Evolutionary conservation across 1,140 invertebrate species (phyloP), one percentile per base, ranked within the genome.

Genomic region (Caenorhabditis briggsae): DNA sequence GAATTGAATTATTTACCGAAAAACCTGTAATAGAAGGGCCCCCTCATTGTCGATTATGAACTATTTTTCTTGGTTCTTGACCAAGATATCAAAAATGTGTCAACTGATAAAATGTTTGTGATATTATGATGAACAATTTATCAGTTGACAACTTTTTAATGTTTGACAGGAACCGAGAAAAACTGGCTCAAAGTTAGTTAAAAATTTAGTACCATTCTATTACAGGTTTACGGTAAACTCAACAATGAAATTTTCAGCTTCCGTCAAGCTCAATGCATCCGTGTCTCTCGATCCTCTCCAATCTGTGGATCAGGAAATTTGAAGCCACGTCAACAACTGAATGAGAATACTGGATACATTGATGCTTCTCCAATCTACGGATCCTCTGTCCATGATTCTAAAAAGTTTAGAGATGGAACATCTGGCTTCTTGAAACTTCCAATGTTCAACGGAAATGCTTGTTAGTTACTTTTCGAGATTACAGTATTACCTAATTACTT

Each of bases 301-400:
- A 92, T 92, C 58, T 92, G 91, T 86, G 92, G 92, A 55, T 92
- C 91, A 12, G 91, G 91, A 53, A 74, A 88, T 20, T 85, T 89
- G 41, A 92, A 91, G 85, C 91, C 91, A 16, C 64, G 91, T 53
- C 92, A 92, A 58, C 91, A 92, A 65, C 59, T 92, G 56, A 92
- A 91, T 82, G 91, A 92, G 84, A 92, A 92, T 65, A 92, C 91
- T 20, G 91, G 90, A 12, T 91, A 88, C 53, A 91, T 91, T 50
- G 90, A 91, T 86, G 90, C 90, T 5, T 92, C 92, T 41, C 91
- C 92, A 8, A 92, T 92, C 50, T 92, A 92, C 78, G 91, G 91
- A 6, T 90, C 87, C 14, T 84, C 84, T 33, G 74, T 90, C 20
- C 89, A 88, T 18, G 90, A 90, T 85, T 89, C 91, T 46, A 85